Evolutionary conservation across 1,140 invertebrate genomes (phyloP).

Genomic region (Himalopsyche phryganea): DNA sequence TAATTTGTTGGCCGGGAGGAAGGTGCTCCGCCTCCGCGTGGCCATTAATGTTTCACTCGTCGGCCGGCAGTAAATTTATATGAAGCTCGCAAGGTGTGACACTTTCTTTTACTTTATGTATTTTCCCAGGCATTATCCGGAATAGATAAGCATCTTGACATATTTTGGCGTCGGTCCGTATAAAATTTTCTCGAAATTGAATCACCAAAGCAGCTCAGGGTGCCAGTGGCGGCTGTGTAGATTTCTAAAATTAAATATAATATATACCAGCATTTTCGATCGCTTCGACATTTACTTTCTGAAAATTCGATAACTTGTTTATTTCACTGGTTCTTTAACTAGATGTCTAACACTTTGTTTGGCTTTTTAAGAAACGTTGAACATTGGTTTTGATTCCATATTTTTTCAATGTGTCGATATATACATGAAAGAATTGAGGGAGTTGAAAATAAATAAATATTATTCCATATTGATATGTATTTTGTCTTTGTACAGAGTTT

Average conservation of each 20-base stretch:
- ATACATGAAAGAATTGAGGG: too few species aligned
- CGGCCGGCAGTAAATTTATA: constrained; percentile 43
- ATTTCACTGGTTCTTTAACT: too few species aligned
- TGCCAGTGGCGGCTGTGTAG: not conserved
- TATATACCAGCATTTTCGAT: not conserved
- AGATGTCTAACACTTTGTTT: too few species aligned
- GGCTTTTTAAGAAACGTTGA: too few species aligned
- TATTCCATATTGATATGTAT: too few species aligned
- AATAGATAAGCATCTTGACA: constrained; percentile 56
- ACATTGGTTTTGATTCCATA: too few species aligned
- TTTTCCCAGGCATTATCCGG: constrained; percentile 56
- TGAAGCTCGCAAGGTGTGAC: constrained; percentile 52
- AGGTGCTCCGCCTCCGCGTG: constrained; percentile 4
- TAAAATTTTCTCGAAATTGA: constrained; percentile 31
- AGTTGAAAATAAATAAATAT: too few species aligned
- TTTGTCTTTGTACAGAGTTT: too few species aligned
- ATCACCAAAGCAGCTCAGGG: constrained; percentile 1
- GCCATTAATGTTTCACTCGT: constrained; percentile 31
- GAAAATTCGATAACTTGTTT: too few species aligned
- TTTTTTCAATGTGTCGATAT: too few species aligned
- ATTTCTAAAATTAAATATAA: not conserved
- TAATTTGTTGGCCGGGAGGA: constrained; percentile 10
- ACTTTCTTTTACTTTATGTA: constrained; percentile 55
- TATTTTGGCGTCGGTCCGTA: constrained; percentile 52
- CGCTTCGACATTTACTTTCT: too few species aligned